Percentiles rank a stretch among this genome's conserved stretches.
Conservation (phyloP, 2,888 invertebrate genomes). For the Drosophila mettleri region DNA sequence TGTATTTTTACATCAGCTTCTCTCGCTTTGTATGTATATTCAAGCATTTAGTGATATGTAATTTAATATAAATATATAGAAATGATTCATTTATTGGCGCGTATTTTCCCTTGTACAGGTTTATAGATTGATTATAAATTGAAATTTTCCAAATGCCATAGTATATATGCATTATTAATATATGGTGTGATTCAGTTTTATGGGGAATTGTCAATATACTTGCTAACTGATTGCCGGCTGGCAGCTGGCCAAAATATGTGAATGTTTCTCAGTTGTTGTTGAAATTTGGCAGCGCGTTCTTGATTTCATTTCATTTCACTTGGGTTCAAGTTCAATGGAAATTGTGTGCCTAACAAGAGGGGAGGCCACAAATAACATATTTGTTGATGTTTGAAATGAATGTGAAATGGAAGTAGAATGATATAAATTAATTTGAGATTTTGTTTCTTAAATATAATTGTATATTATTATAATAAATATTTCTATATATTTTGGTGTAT, state of each 20-base stretch:
- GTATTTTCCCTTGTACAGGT: conserved; percentile 15
- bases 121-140: conserved; percentile 14
- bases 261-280: conserved; percentile 24
- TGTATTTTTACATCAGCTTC: neutral
- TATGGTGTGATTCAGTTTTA: conserved; percentile 39
- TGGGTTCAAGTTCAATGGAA: conserved; percentile 19
- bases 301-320: conserved; percentile 8
- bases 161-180: neutral
- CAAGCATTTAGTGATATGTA: conserved; percentile 9
- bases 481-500: too few relatives aligned
- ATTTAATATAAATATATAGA: conserved; percentile 10
- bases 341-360: neutral
- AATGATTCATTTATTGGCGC: conserved; percentile 19
- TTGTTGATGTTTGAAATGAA: neutral
- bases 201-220: conserved; percentile 36
- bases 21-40: neutral
- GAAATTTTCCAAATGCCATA: neutral
- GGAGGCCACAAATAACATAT: neutral
- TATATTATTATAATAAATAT: neutral
- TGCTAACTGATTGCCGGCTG: conserved; percentile 11
- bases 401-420: neutral
- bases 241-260: conserved; percentile 31
- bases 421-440: neutral
- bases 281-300: conserved; percentile 22
- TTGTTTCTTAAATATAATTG: neutral